Evolutionary conservation across 2,113 vertebrate species (phyloP).

Genomic region (Tragelaphus imberbis): DNA sequence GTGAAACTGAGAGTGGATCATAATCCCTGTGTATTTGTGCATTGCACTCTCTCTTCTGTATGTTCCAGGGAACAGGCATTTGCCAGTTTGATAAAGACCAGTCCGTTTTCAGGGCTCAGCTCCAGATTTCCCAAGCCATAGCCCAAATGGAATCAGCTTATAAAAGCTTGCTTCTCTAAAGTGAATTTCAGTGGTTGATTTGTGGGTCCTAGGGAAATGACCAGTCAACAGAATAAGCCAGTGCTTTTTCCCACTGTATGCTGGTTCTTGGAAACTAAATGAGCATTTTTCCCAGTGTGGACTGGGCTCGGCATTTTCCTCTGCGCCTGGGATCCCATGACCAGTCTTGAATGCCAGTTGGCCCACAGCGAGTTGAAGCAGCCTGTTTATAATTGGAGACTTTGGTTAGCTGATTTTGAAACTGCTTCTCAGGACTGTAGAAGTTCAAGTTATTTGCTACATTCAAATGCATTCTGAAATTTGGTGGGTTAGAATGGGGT

Average conservation of each 20-base stretch:
- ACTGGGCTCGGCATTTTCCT: background rate
- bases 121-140: constrained; percentile 43
- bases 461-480: background rate
- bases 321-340: constrained; percentile 44
- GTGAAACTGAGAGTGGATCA: background rate
- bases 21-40: background rate
- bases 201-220: background rate
- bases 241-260: background rate
- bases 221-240: background rate
- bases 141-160: constrained; percentile 16
- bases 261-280: constrained; percentile 45
- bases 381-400: constrained; percentile 55
- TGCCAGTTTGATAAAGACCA: constrained; percentile 63
- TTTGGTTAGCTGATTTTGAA: constrained; percentile 51
- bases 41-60: background rate
- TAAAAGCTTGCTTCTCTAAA: constrained; percentile 23
- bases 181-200: constrained; percentile 8
- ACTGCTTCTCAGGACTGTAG: background rate
- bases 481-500: background rate
- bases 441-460: background rate
- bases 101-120: constrained; percentile 7
- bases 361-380: background rate
- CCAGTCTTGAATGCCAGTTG: constrained; percentile 56
- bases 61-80: constrained; percentile 25
- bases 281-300: constrained; percentile 12